Base-by-base conservation (phyloP, 2,113 vertebrate species). In the Poecilia latipinna region DNA sequence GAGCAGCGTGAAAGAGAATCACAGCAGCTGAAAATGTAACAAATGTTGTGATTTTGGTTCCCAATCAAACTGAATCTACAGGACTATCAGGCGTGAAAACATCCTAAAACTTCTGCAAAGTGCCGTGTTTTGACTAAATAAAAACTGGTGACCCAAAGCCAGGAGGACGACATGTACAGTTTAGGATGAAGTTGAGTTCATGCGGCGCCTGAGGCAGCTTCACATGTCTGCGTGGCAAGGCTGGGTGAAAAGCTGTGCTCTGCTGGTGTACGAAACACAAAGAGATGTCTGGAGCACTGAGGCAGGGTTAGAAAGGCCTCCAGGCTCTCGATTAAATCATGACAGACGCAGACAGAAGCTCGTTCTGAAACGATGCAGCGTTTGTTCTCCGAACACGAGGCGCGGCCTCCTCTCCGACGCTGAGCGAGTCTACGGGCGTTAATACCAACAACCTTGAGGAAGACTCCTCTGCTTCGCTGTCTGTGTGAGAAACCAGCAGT, bases 391-490 rank as follows among this genome's bases (percentile, higher is more conserved):
- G 0, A 65, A 70, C 29, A 0, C 62, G 44, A 54, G 87, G 75
- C 7, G 65, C 35, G 63, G 66, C 13, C 77, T 68, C 4, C 3
- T 37, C 31, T 8, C 0, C 65, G 78, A 85, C 32, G 39, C 13
- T 4, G 1, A 29, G 66, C 48, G 22, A 64, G 68, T 79, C 81
- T 48, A 22, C 31, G 64, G 74, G 70, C 70, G 44, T 82, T 80
- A 78, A 70, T 28, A 3, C 70, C 77, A 82, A 69, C 60, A 44
- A 62, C 48, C 82, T 72, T 44, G 24, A 54, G 74, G 68, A 76
- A 68, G 66, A 29, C 31, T 12, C 65, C 22, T 68, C 48, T 28
- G 28, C 61, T 35, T 28, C 5, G 24, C 35, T 44, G 4, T 75
- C 24, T 12, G 28, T 22, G 37, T 8, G 61, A 48, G 35, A 79